Conservation (phyloP, 2,797 vertebrate species). For the Cottoperca gobio region DNA sequence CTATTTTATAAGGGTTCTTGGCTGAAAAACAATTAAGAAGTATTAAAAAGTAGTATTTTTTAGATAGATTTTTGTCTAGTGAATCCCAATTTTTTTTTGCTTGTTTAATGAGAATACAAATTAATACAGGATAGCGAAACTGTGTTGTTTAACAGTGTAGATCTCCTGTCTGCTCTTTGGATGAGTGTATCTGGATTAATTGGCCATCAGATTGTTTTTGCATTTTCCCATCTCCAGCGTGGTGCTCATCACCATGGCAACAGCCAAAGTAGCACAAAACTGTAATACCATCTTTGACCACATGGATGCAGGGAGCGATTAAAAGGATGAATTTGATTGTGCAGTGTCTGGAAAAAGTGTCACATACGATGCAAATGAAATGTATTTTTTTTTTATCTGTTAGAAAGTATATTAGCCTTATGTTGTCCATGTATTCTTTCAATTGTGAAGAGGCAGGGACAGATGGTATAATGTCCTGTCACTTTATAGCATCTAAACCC, state of each 20-base stretch:
- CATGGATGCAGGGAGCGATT: not conserved
- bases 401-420: not conserved
- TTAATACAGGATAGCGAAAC: not conserved
- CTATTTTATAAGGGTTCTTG: too few species aligned
- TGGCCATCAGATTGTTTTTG: not conserved
- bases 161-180: not conserved
- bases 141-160: not conserved
- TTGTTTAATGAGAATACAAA: too few species aligned
- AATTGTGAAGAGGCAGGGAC: not conserved
- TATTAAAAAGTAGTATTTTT: not conserved
- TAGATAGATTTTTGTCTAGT: too few species aligned
- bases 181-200: not conserved
- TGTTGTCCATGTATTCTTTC: not conserved
- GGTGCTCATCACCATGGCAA: slow-evolving; percentile 64
- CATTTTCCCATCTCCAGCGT: slow-evolving; percentile 20
- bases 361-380: not conserved
- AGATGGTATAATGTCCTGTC: too few species aligned
- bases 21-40: too few species aligned
- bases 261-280: slow-evolving; percentile 10
- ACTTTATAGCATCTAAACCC: not conserved
- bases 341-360: not conserved
- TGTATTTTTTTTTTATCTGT: not conserved
- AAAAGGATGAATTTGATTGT: not conserved
- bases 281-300: slow-evolving; percentile 38
- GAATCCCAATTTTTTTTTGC: not conserved